Percentiles rank a stretch among this genome's conserved stretches.
Conservation (phyloP, 2,888 invertebrate species). For the Ecliptopera silaceata region DNA sequence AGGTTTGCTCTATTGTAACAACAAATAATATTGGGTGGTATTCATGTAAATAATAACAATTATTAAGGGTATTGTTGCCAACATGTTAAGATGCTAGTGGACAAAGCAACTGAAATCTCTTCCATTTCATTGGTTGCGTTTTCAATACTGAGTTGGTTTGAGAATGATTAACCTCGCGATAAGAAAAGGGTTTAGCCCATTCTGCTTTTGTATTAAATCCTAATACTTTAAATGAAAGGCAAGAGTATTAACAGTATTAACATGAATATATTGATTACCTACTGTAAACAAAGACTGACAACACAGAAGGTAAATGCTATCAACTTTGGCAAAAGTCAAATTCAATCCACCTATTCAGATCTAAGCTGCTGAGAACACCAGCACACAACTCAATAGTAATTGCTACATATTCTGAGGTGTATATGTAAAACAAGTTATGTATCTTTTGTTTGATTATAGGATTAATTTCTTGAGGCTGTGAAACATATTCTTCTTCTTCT, state of each 20-base stretch:
- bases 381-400: slow-evolving; percentile 60
- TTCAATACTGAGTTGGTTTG: not conserved
- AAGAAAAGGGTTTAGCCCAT: no score
- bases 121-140: slow-evolving; percentile 11
- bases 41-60: not conserved
- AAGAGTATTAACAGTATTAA: no score
- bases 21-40: not conserved
- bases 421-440: slow-evolving; percentile 59
- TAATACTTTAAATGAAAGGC: no score
- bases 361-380: slow-evolving; percentile 68
- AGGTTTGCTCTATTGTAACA: not conserved
- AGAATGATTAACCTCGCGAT: no score
- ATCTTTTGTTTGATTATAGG: slow-evolving; percentile 35
- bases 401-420: slow-evolving; percentile 57
- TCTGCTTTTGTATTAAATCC: no score
- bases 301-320: no score
- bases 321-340: slow-evolving; percentile 64
- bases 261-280: no score
- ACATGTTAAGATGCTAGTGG: not conserved
- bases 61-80: not conserved
- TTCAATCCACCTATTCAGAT: slow-evolving; percentile 69
- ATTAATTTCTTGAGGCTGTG: slow-evolving; percentile 3
- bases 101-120: slow-evolving; percentile 15
- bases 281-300: no score
- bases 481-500: slow-evolving; percentile 3